phyloP scores from a whole-genome alignment of 2,888 invertebrate genomes.

The Andrena dorsata region DNA sequence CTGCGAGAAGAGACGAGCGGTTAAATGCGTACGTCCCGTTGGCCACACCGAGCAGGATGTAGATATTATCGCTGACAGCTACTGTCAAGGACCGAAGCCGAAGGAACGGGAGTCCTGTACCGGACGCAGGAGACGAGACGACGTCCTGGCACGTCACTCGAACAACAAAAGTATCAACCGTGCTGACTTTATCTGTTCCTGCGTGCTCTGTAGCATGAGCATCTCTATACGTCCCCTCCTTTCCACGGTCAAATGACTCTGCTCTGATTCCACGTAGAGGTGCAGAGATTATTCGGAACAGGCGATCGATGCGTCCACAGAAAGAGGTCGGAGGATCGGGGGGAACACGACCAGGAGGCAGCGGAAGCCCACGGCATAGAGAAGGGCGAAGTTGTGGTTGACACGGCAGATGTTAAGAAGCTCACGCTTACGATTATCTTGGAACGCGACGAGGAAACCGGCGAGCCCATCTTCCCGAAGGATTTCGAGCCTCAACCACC shows the following conservation, averaged over 20 bases:
- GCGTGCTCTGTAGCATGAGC: background rate
- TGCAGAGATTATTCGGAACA: background rate
- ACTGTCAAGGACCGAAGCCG: slow-evolving; percentile 80
- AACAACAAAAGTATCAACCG: slow-evolving; percentile 32
- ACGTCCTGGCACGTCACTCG: slow-evolving; percentile 10
- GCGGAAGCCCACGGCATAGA: slow-evolving; percentile 35
- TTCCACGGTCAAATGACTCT: background rate
- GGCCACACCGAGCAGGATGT: slow-evolving; percentile 82
- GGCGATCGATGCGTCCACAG: background rate
- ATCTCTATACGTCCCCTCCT: background rate
- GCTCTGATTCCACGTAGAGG: background rate
- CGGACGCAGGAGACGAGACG: slow-evolving; percentile 61
- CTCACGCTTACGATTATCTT: slow-evolving; percentile 71
- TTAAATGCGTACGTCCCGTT: slow-evolving; percentile 80
- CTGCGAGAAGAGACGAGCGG: slow-evolving; percentile 74
- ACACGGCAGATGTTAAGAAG: slow-evolving; percentile 71
- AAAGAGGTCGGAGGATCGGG: background rate
- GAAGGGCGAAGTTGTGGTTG: slow-evolving; percentile 66
- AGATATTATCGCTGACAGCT: slow-evolving; percentile 77
- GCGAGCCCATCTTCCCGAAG: slow-evolving; percentile 70
- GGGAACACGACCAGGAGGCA: background rate
- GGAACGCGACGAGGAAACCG: slow-evolving; percentile 70
- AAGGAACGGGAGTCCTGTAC: slow-evolving; percentile 74
- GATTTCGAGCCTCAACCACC: slow-evolving; percentile 71
- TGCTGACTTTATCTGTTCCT: background rate